phyloP scores from a whole-genome alignment of 2,113 vertebrate species.

The Genyomyrus donnyi region DNA sequence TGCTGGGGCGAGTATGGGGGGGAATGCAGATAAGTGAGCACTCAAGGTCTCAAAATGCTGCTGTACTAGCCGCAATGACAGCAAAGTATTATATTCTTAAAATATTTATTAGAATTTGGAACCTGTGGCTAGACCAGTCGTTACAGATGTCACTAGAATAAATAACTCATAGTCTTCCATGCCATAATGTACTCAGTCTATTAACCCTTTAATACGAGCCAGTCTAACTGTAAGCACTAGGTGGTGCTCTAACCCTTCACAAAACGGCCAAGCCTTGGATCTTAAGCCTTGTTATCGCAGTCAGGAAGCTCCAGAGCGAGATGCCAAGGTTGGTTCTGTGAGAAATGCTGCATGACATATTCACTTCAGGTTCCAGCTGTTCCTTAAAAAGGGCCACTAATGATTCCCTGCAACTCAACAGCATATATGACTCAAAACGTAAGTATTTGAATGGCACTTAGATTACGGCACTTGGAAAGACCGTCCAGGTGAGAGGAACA shows the following conservation, averaged over 20 bases:
- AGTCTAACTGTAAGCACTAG: background rate
- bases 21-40: slow-evolving; percentile 21
- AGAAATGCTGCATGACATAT: background rate
- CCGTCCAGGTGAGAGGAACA: background rate
- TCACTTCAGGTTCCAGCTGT: background rate
- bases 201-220: background rate
- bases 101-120: background rate
- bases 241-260: slow-evolving; percentile 63
- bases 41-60: background rate
- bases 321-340: background rate
- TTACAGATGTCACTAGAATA: background rate
- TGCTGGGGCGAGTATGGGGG: background rate
- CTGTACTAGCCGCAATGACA: background rate
- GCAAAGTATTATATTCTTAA: background rate
- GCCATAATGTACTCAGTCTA: background rate
- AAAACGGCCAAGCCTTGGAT: slow-evolving; percentile 72
- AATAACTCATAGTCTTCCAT: background rate
- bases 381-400: background rate
- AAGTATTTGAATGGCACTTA: background rate
- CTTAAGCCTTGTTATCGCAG: slow-evolving; percentile 68
- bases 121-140: background rate
- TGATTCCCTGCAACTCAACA: background rate
- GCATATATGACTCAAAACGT: background rate
- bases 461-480: background rate
- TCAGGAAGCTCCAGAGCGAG: slow-evolving; percentile 63